Conservation (phyloP, 2,797 vertebrate genomes). For the Glossophaga mutica region DNA sequence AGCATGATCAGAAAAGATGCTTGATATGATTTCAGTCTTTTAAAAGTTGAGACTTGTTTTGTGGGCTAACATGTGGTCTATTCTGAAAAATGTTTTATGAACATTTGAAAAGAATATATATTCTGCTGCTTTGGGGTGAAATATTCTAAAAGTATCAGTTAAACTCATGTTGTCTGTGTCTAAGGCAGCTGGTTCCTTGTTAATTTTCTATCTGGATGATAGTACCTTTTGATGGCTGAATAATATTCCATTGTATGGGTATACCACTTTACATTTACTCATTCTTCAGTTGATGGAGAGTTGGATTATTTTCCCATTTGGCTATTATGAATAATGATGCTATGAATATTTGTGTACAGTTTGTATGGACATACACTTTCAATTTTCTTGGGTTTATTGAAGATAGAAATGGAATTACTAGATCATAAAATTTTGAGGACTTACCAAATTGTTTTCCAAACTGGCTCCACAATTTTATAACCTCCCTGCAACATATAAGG, state of each 20-base stretch:
- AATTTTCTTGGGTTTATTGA: neutral
- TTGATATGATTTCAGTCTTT: neutral
- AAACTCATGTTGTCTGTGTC: neutral
- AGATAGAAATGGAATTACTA: neutral
- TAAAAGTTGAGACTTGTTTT: neutral
- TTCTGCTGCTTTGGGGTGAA: neutral
- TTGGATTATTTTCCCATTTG: neutral
- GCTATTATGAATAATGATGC: neutral
- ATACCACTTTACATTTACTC: neutral
- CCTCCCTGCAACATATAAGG: too few relatives aligned
- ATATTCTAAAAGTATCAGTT: neutral
- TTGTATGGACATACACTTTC: neutral
- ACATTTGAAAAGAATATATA: neutral
- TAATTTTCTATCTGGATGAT: neutral
- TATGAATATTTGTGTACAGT: neutral
- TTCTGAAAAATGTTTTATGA: neutral
- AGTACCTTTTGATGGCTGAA: neutral
- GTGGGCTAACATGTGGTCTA: neutral
- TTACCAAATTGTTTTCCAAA: neutral
- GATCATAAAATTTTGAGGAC: neutral
- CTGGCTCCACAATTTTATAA: neutral
- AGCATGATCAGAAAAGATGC: neutral
- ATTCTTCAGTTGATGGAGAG: neutral
- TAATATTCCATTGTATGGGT: neutral
- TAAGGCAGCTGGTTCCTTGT: neutral